Conservation (phyloP, 2,888 invertebrate genomes). For the Drosophila barbarae region DNA sequence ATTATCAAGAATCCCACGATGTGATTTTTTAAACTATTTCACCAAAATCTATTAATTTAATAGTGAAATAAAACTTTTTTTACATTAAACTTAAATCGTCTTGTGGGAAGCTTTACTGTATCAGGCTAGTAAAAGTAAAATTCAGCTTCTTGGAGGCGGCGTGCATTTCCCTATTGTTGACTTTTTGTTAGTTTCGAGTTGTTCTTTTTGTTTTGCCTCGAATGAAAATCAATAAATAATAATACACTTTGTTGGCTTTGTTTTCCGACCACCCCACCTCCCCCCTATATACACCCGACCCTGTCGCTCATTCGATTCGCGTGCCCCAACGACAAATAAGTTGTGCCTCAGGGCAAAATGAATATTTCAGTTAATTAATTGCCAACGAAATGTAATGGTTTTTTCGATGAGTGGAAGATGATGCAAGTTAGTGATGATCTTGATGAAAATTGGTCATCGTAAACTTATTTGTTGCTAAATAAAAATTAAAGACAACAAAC, state of each 20-base stretch:
- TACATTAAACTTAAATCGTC: background rate
- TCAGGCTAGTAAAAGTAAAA: conserved; percentile 48
- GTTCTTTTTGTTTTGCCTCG: conserved; percentile 15
- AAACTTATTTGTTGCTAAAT: background rate
- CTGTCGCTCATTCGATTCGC: conserved; percentile 15
- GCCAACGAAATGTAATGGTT: conserved; percentile 20
- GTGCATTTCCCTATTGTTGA: conserved; percentile 23
- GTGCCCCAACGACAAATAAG: conserved; percentile 17
- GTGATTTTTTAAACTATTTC: too few species aligned
- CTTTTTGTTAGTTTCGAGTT: conserved; percentile 26
- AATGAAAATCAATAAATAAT: conserved; percentile 72
- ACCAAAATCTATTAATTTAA: too few species aligned
- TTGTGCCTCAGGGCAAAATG: conserved; percentile 29
- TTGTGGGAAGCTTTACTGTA: background rate
- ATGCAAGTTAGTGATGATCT: conserved; percentile 9
- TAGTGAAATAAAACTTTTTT: too few species aligned
- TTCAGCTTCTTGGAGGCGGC: conserved; percentile 21
- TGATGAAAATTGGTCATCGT: background rate
- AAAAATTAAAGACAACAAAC: background rate
- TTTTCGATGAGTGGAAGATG: conserved; percentile 1
- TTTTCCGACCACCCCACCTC: conserved; percentile 4
- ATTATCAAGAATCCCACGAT: too few species aligned
- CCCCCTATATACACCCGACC: background rate
- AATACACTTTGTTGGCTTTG: conserved; percentile 62
- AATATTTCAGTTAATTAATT: conserved; percentile 45